Evolutionary conservation across 2,113 vertebrate species (phyloP).

Genomic region (Scatophagus argus): DNA sequence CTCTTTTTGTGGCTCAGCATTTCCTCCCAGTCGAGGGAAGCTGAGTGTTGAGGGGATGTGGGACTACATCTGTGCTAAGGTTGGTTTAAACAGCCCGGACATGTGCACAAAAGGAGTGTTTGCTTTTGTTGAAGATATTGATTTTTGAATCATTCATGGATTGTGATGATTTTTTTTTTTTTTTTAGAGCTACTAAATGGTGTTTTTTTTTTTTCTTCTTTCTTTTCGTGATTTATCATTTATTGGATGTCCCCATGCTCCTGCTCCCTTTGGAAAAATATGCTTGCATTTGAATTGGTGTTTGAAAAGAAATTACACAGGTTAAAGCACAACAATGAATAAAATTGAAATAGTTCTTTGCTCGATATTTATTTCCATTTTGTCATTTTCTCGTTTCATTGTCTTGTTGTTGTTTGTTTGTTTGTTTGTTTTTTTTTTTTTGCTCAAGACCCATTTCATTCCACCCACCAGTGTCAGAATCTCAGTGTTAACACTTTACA

Average conservation of each 20-base stretch:
- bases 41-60: constrained; percentile 42
- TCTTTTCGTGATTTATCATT: constrained; percentile 55
- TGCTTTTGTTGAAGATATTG: constrained; percentile 70
- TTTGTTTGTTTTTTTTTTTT: constrained; percentile 20
- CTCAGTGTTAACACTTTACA: constrained; percentile 60
- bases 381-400: constrained; percentile 41
- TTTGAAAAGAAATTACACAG: constrained; percentile 74
- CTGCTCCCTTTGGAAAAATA: constrained; percentile 57
- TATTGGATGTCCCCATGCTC: constrained; percentile 59
- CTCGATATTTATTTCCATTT: constrained; percentile 75
- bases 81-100: constrained; percentile 49
- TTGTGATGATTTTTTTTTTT: constrained; percentile 73
- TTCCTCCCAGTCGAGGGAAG: constrained; percentile 40
- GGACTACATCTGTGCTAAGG: constrained; percentile 57
- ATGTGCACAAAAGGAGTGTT: constrained; percentile 77
- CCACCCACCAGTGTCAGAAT: constrained; percentile 49
- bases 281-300: constrained; percentile 80
- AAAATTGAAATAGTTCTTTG: constrained; percentile 82
- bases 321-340: constrained; percentile 85
- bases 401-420: too few species aligned
- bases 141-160: constrained; percentile 71
- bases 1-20: constrained; percentile 53
- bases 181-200: constrained; percentile 62
- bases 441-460: constrained; percentile 45
- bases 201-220: constrained; percentile 51